These are phyloP conservation scores for Pegoplata infirma DNA, from an alignment of 2,888 invertebrate genomes.

Conservation along the genomic window DNA sequence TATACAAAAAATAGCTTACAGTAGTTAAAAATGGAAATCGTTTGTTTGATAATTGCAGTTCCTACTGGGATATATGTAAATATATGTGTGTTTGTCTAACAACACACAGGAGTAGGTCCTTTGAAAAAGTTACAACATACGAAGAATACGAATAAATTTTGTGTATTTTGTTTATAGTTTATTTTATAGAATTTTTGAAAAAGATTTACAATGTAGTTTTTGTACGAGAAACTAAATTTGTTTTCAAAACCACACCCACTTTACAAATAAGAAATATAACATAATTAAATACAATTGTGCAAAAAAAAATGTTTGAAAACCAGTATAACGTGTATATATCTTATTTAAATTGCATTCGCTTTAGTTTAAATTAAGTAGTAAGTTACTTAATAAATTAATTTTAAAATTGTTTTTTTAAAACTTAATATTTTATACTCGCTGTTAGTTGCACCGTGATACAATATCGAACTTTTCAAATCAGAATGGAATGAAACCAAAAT, in stretches of 20 bases:
- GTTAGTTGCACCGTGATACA: no score
- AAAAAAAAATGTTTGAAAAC: background rate
- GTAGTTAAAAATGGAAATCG: background rate
- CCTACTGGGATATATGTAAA: background rate
- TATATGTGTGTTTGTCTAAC: background rate
- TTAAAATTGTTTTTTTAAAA: no score
- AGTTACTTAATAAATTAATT: no score
- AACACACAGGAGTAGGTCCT: background rate
- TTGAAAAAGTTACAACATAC: background rate
- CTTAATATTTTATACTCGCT: no score
- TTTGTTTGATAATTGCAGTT: background rate
- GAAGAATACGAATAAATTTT: background rate
- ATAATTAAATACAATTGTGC: constrained; percentile 48
- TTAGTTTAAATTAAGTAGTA: no score
- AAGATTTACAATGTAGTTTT: constrained; percentile 36
- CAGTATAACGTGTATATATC: no score
- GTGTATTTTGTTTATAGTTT: constrained; percentile 13
- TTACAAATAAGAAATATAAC: constrained; percentile 40
- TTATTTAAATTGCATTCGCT: no score
- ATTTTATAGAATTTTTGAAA: constrained; percentile 19
- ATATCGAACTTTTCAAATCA: no score
- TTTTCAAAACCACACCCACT: constrained; percentile 38
- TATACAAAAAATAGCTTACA: background rate
- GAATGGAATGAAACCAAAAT: no score
- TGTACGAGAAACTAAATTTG: constrained; percentile 38